phyloP scores from a whole-genome alignment of 2,888 invertebrate genomes.

The Caenorhabditis becei region DNA sequence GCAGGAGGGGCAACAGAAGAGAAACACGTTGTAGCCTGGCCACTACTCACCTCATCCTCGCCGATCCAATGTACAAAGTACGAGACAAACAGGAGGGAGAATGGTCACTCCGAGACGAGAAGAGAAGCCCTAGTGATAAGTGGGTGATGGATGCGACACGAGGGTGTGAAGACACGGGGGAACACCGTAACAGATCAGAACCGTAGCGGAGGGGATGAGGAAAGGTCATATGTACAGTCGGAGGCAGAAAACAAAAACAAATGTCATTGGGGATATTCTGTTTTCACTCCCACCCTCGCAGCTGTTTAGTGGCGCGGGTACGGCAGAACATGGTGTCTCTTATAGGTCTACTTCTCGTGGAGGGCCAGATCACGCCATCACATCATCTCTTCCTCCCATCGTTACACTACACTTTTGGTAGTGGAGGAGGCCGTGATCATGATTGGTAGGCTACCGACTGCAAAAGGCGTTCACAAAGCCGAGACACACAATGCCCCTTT shows the following conservation, averaged over 20 bases:
- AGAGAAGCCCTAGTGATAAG: slow-evolving; percentile 25
- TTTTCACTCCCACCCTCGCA: background rate
- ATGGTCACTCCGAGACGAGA: slow-evolving; percentile 40
- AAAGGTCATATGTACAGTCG: background rate
- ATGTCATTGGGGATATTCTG: background rate
- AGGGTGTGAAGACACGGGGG: background rate
- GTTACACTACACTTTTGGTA: slow-evolving; percentile 43
- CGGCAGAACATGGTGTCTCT: slow-evolving; percentile 17
- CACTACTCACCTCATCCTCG: slow-evolving; percentile 20
- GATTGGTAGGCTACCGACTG: slow-evolving; percentile 32
- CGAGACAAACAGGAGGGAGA: slow-evolving; percentile 10
- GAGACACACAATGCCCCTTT: background rate
- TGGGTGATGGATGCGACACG: slow-evolving; percentile 18
- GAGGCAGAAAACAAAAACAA: background rate
- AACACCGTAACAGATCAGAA: slow-evolving; percentile 2
- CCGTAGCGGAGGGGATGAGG: background rate
- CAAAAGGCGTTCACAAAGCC: slow-evolving; percentile 22
- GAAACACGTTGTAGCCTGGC: slow-evolving; percentile 40
- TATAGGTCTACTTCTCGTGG: slow-evolving; percentile 23
- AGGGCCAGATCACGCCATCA: slow-evolving; percentile 54
- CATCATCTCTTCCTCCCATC: slow-evolving; percentile 42
- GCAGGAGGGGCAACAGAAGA: slow-evolving; percentile 8
- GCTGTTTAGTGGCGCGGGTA: background rate
- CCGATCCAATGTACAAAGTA: slow-evolving; percentile 54
- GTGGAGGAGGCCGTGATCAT: slow-evolving; percentile 33